These are phyloP conservation scores for Stegastes partitus DNA, from an alignment of 2,113 vertebrate genomes.

Conservation along the genomic window DNA sequence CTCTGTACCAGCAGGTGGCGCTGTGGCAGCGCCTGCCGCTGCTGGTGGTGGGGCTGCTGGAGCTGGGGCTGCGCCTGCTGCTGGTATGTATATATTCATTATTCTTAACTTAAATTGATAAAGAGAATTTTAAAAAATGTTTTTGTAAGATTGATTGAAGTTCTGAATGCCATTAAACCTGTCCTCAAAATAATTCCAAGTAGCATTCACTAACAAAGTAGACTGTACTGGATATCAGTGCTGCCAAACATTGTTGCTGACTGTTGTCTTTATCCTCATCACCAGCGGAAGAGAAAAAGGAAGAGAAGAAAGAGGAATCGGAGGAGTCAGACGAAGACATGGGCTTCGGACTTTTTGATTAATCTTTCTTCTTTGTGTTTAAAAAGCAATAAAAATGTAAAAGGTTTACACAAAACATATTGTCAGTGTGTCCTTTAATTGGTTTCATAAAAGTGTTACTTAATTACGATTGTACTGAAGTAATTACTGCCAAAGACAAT, in stretches of 20 bases:
- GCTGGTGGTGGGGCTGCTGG: constrained; percentile 66
- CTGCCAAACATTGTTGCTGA: not conserved
- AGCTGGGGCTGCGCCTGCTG: constrained; percentile 84
- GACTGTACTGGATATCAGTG: not conserved
- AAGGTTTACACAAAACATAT: constrained; percentile 65
- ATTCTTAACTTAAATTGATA: not conserved
- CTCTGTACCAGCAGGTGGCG: constrained; percentile 88
- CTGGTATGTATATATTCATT: constrained; percentile 69
- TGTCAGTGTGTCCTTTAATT: constrained; percentile 10
- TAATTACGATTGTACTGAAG: not conserved
- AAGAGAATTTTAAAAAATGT: not conserved
- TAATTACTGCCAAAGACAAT: constrained; percentile 11
- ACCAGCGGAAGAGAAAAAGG: constrained; percentile 89
- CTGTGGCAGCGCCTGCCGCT: constrained; percentile 78
- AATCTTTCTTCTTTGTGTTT: constrained; percentile 71
- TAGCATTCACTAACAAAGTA: not conserved
- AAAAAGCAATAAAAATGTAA: constrained; percentile 86
- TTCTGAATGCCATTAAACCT: not conserved
- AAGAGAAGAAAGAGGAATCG: constrained; percentile 89
- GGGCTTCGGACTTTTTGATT: constrained; percentile 91
- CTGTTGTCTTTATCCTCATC: constrained; percentile 16
- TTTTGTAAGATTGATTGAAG: not conserved
- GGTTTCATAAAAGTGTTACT: not conserved
- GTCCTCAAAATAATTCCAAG: too few species aligned
- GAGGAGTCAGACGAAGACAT: constrained; percentile 89